Conservation (phyloP, 2,888 invertebrate species). For the Agrilus cyanescens region DNA sequence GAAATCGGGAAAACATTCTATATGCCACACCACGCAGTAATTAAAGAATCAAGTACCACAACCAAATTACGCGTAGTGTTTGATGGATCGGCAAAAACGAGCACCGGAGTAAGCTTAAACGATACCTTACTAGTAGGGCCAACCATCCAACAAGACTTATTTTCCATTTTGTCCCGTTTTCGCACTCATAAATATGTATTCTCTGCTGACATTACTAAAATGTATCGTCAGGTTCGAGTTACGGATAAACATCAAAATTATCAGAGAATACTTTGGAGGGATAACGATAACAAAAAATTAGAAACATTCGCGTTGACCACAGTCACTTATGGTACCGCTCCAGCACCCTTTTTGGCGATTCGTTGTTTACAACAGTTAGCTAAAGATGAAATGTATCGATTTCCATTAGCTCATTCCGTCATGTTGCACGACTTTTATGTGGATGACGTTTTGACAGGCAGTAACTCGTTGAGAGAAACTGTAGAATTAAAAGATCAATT, state of each 20-base stretch:
- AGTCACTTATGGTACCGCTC: constrained; percentile 8
- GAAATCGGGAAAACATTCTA: no score
- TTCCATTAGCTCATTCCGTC: constrained; percentile 3
- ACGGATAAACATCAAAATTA: no score
- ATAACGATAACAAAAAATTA: neutral
- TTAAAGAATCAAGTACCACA: no score
- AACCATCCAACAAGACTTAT: no score
- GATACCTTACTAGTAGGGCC: no score
- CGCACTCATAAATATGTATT: neutral
- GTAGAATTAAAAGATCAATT: constrained; percentile 2
- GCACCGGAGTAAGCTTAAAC: no score
- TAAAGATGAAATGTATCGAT: neutral
- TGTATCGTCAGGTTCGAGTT: neutral
- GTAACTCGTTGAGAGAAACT: neutral
- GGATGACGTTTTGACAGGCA: constrained; percentile 18
- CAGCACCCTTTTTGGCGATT: constrained; percentile 5
- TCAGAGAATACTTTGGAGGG: neutral
- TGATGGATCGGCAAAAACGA: no score
- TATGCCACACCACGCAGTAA: no score
- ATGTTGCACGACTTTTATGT: constrained; percentile 20
- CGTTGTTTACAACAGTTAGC: constrained; percentile 9
- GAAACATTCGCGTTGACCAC: constrained; percentile 4
- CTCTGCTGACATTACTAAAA: neutral
- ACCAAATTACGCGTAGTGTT: no score
- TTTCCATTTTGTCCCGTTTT: neutral